Evolutionary conservation across 2,797 vertebrate species (phyloP), one percentile per base, ranked within the genome.

Genomic region (Rhinella marina): DNA sequence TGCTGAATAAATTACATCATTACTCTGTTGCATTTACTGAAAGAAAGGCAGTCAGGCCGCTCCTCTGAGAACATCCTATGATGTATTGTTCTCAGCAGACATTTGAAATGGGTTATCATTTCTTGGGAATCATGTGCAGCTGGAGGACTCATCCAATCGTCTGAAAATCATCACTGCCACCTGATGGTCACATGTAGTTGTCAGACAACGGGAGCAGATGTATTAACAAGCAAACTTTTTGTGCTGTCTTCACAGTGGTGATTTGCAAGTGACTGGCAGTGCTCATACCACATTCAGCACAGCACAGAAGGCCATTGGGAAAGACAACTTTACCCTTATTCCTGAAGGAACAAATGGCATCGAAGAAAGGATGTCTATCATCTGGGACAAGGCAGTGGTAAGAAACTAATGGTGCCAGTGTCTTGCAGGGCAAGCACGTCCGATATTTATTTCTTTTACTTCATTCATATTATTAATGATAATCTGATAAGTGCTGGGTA

Each of bases 321-420:
- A 99, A 91, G 98, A 99, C 81, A 98, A 99, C 92, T 99, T 99
- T 94, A 99, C 98, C 5, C 96, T 96, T 4, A 99, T 99, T 90
- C 98, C 98, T 0, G 98, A 99, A 87, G 98, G 98, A 48, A 97
- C 98, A 82, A 99, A 99, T 0, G 98, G 98, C 2, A 96, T 97
- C 82, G 98, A 99, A 94, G 98, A 99, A 87, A 94, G 98, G 62
- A 99, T 99, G 98, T 94, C 96, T 59, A 92, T 99, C 90, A 97
- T 99, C 94, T 99, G 98, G 98, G 98, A 99, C 92, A 99, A 99
- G 92, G 97, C 97, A 68, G 98, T 99, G 98, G 98, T 99, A 93
- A 96, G 95, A 73, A 59, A 8, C 9, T 0, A 21, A 32, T 1
- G 41, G 6, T 57, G 10, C 68, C 70, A 73, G 68, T 17, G 16